phyloP scores from a whole-genome alignment of 2,797 vertebrate genomes.

The Malacoraja senta region DNA sequence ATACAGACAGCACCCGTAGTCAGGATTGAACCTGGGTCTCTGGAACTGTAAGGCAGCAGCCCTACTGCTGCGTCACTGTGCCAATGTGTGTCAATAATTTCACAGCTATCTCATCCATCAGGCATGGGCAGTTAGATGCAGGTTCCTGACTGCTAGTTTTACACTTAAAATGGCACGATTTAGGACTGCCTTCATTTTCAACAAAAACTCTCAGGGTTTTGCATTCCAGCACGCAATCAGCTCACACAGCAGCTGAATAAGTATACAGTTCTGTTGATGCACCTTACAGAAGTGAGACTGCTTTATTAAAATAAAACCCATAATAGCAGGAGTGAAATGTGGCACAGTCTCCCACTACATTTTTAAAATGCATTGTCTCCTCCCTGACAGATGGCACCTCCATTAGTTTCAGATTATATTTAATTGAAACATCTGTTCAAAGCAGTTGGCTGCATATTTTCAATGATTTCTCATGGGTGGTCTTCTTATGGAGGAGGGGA shows the following conservation, averaged over 20 bases:
- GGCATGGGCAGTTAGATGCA: background rate
- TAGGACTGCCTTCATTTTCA: background rate
- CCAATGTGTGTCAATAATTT: background rate
- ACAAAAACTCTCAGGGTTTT: background rate
- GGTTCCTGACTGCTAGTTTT: background rate
- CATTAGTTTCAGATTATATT: constrained; percentile 37
- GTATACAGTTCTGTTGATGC: background rate
- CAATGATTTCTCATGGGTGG: constrained; percentile 34
- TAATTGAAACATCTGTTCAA: constrained; percentile 38
- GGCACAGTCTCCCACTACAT: background rate
- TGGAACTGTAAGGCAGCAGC: too few relatives aligned
- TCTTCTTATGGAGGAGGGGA: constrained; percentile 10
- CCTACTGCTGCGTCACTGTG: too few relatives aligned
- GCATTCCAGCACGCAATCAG: background rate
- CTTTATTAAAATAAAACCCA: background rate
- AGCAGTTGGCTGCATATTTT: constrained; percentile 34
- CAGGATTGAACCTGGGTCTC: too few relatives aligned
- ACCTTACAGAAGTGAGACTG: background rate
- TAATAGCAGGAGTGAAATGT: background rate
- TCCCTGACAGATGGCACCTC: constrained; percentile 37
- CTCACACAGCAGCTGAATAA: background rate
- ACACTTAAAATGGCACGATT: too few relatives aligned
- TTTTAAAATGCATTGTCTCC: constrained; percentile 20
- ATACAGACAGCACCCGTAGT: too few relatives aligned
- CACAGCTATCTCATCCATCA: background rate